Conservation (phyloP, 2,888 invertebrate species). For the Nezara viridula region DNA sequence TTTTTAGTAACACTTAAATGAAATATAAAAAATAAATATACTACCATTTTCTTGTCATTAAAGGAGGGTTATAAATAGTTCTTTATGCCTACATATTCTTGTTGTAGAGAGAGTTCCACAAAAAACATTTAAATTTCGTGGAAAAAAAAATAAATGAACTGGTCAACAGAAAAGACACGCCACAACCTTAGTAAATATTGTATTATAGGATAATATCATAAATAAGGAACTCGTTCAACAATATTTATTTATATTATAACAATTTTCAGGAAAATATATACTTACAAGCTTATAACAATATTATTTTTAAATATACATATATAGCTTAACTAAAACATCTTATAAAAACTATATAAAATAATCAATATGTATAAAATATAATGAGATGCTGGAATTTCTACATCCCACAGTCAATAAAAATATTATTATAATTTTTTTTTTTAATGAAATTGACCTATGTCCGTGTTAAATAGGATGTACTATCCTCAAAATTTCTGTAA, state of each 20-base stretch:
- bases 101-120: no score
- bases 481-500: constrained; percentile 59
- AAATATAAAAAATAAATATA: no score
- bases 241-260: constrained; percentile 18
- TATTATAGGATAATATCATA: no score
- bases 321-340: constrained; percentile 4
- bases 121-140: no score
- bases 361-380: constrained; percentile 45
- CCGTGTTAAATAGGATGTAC: constrained; percentile 55
- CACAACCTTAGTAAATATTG: no score
- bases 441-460: constrained; percentile 33
- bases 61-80: no score
- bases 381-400: constrained; percentile 11
- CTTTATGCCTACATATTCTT: no score
- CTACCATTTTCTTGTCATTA: no score
- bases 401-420: constrained; percentile 40
- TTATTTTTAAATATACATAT: constrained; percentile 29
- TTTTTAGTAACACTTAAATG: no score
- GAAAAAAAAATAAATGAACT: no score
- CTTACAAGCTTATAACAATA: constrained; percentile 19
- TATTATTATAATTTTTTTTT: not conserved
- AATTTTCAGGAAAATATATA: constrained; percentile 28
- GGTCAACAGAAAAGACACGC: no score
- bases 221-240: constrained; percentile 6
- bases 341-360: constrained; percentile 50